phyloP scores from a whole-genome alignment of 2,113 vertebrate species.

The Shinisaurus crocodilurus region DNA sequence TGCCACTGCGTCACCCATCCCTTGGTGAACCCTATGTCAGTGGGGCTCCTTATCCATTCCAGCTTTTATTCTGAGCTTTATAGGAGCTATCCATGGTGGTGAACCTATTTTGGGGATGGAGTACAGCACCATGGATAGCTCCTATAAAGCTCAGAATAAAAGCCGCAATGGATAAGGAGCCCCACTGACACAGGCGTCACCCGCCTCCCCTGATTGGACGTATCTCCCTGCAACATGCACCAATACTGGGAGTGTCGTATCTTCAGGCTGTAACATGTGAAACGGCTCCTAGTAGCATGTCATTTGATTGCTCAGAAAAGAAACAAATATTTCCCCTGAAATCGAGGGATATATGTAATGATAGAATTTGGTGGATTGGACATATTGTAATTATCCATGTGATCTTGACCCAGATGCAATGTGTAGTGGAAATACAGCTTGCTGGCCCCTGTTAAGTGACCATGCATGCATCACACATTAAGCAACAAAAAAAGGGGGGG shows the following conservation, averaged over 20 bases:
- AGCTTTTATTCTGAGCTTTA: too few relatives aligned
- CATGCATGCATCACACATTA: neutral
- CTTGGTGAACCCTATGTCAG: too few relatives aligned
- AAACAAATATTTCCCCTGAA: neutral
- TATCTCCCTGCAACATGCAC: neutral
- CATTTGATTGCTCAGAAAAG: neutral
- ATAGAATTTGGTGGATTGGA: neutral
- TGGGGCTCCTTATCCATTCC: too few relatives aligned
- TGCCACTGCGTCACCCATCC: too few relatives aligned
- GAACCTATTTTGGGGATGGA: too few relatives aligned
- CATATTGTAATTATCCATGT: neutral
- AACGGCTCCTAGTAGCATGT: neutral
- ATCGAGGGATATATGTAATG: neutral
- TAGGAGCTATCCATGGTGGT: too few relatives aligned
- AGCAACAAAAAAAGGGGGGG: neutral
- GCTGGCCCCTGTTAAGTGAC: neutral
- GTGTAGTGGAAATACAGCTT: neutral
- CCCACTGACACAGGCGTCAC: too few relatives aligned
- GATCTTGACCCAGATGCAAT: neutral
- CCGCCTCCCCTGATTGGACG: neutral
- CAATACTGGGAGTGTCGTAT: neutral
- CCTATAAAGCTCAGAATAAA: too few relatives aligned
- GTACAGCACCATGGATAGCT: too few relatives aligned
- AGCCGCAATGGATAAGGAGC: too few relatives aligned
- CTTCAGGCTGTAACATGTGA: neutral